Conservation (phyloP, 2,113 vertebrate genomes). For the Bambusicola thoracicus region DNA sequence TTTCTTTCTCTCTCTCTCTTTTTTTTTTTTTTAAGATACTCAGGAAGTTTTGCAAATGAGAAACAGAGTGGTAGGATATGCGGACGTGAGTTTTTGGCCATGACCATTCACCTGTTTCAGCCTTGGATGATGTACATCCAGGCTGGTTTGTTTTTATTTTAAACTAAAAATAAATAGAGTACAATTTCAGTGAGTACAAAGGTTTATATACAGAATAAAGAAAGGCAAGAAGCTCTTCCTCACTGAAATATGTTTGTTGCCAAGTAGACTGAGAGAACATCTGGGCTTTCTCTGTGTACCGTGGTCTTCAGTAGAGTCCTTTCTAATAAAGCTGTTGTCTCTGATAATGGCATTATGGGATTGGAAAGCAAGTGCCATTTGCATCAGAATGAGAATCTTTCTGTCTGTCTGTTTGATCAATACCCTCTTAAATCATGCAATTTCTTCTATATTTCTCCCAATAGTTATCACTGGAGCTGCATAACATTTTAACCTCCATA, state of each 20-base stretch:
- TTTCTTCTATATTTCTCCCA: background rate
- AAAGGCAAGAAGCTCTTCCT: background rate
- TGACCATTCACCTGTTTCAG: constrained; percentile 36
- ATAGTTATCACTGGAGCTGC: background rate
- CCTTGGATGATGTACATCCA: constrained; percentile 8
- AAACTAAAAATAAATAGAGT: background rate
- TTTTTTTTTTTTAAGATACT: background rate
- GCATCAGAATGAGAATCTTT: background rate
- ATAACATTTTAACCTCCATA: background rate
- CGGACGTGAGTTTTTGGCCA: background rate
- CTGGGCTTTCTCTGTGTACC: background rate
- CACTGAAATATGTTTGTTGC: background rate
- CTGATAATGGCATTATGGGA: background rate
- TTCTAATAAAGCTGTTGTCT: background rate
- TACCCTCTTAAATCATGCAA: background rate
- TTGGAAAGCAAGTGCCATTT: background rate
- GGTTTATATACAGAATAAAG: background rate
- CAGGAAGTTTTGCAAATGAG: background rate
- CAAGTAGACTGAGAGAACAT: constrained; percentile 12
- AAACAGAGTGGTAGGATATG: background rate
- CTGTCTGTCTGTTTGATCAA: background rate
- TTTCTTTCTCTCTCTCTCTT: background rate
- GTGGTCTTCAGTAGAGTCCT: background rate
- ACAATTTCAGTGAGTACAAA: background rate
- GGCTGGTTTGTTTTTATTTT: background rate